These are phyloP conservation scores for Prionailurus viverrinus DNA, from an alignment of 2,113 vertebrate species.

Conservation along the genomic window DNA sequence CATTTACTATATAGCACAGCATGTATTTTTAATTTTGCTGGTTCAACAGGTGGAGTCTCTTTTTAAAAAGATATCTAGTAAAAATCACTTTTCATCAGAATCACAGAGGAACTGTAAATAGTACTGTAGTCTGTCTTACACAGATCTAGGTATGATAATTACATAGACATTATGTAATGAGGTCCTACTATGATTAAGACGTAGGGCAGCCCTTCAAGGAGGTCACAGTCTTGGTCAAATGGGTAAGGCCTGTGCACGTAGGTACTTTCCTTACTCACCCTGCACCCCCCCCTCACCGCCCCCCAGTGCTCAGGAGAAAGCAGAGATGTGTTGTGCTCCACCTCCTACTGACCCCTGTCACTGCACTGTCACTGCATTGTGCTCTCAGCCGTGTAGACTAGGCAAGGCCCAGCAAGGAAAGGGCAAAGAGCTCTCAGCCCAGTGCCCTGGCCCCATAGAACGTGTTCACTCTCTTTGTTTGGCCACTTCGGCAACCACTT, in stretches of 20 bases:
- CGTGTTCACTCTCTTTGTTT: not conserved
- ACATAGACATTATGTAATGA: too few species aligned
- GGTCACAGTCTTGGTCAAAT: not conserved
- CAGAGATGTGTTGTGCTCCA: not conserved
- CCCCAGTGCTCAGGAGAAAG: not conserved
- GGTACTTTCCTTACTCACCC: not conserved
- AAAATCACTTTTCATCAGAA: not conserved
- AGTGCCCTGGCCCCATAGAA: not conserved
- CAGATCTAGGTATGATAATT: not conserved
- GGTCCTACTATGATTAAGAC: not conserved
- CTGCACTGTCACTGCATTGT: too few species aligned
- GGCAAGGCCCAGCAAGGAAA: not conserved
- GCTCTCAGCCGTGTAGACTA: rapidly evolving
- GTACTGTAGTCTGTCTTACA: not conserved
- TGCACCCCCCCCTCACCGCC: rapidly evolving
- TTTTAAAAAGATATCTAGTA: not conserved
- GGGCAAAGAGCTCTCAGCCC: not conserved
- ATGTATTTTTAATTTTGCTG: not conserved
- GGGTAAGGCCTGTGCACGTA: too few species aligned
- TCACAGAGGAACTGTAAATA: not conserved
- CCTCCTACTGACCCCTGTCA: not conserved
- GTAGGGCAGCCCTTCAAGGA: not conserved
- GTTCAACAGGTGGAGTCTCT: not conserved
- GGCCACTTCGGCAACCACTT: not conserved
- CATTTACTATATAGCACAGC: not conserved